Percentiles rank a stretch among this genome's conserved stretches.
Evolutionary conservation across 2,113 vertebrate species (phyloP).

Genomic region (Poeciliopsis turrubarensis): DNA sequence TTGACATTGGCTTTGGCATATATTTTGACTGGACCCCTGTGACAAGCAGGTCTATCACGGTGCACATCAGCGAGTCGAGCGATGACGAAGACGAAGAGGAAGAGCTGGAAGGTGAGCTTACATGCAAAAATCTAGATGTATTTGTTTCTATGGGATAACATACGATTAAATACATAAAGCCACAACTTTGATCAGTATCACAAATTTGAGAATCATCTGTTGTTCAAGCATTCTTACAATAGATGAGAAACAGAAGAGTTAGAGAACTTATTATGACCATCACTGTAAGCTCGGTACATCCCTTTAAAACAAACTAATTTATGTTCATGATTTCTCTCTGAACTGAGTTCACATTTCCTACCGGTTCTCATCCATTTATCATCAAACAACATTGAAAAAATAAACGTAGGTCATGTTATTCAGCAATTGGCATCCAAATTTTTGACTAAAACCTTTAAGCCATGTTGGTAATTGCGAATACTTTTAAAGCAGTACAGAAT

Average conservation of each 20-base stretch:
- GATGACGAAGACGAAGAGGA: conserved; percentile 98
- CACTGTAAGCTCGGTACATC: not conserved
- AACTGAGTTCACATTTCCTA: not conserved
- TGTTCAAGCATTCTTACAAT: not conserved
- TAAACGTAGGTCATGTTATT: too few relatives aligned
- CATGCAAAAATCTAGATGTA: not conserved
- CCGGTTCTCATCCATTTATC: not conserved
- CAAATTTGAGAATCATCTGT: too few relatives aligned
- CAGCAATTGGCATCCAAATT: too few relatives aligned
- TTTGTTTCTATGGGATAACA: not conserved
- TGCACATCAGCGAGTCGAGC: conserved; percentile 97
- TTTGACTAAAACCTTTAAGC: too few relatives aligned
- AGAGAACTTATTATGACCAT: not conserved
- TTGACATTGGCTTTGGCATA: conserved; percentile 96
- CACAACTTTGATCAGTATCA: not conserved
- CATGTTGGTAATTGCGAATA: too few relatives aligned
- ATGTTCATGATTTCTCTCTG: not conserved
- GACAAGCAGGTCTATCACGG: conserved; percentile 92
- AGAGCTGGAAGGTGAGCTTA: conserved; percentile 86
- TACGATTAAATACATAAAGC: not conserved
- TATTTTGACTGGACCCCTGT: conserved; percentile 97
- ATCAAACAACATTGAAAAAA: too few relatives aligned
- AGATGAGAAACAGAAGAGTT: not conserved
- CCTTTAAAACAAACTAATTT: not conserved
- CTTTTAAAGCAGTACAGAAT: too few relatives aligned